Evolutionary conservation across 2,797 vertebrate species (phyloP).

Genomic region (Xiphorhynchus erythropygius): DNA sequence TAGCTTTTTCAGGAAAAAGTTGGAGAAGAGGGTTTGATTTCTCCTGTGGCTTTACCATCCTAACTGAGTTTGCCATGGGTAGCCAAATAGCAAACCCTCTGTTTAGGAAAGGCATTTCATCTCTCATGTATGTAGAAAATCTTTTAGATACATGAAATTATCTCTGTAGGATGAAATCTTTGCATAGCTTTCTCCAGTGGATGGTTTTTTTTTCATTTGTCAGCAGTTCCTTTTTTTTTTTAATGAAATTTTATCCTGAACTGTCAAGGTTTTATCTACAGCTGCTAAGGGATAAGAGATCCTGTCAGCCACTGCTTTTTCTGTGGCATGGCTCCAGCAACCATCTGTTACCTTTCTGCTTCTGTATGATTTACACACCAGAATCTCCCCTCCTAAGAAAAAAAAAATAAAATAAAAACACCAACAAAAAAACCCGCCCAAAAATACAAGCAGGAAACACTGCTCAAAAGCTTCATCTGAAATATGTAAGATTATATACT

Average conservation of each 20-base stretch:
- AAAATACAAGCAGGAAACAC: neutral
- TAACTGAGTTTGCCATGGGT: neutral
- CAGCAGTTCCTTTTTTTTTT: constrained; percentile 18
- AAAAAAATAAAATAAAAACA: neutral
- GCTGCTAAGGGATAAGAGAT: neutral
- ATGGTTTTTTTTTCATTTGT: neutral
- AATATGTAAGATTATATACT: neutral
- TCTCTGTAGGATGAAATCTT: neutral
- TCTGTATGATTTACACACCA: neutral
- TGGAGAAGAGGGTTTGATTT: neutral
- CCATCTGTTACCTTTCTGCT: constrained; percentile 3
- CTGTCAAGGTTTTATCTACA: constrained; percentile 9
- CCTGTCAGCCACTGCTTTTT: neutral
- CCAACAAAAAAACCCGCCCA: neutral
- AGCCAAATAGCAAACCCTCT: neutral
- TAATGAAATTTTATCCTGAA: constrained; percentile 3
- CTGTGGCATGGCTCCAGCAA: neutral
- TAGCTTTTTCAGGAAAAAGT: neutral
- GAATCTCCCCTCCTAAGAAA: neutral
- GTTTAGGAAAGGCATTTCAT: neutral
- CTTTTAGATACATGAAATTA: neutral
- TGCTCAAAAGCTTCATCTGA: neutral
- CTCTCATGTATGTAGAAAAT: neutral
- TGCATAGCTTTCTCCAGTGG: neutral
- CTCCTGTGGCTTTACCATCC: neutral